These are phyloP conservation scores for Oxyteleia sp. DNA, from an alignment of 2,888 invertebrate species.

Conservation along the genomic window DNA sequence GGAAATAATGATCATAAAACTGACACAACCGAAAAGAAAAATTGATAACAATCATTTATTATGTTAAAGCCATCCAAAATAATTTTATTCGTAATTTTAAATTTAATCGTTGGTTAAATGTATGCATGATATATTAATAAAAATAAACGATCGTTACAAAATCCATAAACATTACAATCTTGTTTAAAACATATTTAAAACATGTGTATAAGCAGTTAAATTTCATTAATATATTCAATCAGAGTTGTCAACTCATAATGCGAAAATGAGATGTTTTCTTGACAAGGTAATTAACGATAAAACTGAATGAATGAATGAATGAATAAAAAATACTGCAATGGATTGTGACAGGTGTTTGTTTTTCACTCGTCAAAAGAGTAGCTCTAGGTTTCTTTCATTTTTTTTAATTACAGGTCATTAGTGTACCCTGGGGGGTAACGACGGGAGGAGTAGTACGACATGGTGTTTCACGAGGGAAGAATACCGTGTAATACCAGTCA, in stretches of 20 bases:
- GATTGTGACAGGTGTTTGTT: too few relatives aligned
- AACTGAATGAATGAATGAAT: too few relatives aligned
- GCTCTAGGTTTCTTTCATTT: too few relatives aligned
- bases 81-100: too few relatives aligned
- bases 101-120: too few relatives aligned
- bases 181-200: conserved; percentile 24
- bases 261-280: conserved; percentile 1
- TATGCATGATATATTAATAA: too few relatives aligned
- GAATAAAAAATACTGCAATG: not conserved
- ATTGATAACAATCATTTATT: conserved; percentile 19
- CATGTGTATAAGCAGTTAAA: not conserved
- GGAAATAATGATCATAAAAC: conserved; percentile 27
- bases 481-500: too few relatives aligned
- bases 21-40: conserved; percentile 24
- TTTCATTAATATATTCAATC: conserved; percentile 11
- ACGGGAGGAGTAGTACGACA: too few relatives aligned
- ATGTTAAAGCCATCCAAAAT: not conserved
- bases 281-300: conserved; percentile 5
- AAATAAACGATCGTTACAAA: conserved; percentile 10
- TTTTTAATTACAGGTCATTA: too few relatives aligned
- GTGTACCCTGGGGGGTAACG: too few relatives aligned
- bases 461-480: too few relatives aligned
- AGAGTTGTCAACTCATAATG: not conserved
- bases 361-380: too few relatives aligned
- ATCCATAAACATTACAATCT: conserved; percentile 8